Evolutionary conservation across 2,797 vertebrate genomes (phyloP), one percentile per base, ranked within the genome.

Genomic region (Xenentodon cancila): DNA sequence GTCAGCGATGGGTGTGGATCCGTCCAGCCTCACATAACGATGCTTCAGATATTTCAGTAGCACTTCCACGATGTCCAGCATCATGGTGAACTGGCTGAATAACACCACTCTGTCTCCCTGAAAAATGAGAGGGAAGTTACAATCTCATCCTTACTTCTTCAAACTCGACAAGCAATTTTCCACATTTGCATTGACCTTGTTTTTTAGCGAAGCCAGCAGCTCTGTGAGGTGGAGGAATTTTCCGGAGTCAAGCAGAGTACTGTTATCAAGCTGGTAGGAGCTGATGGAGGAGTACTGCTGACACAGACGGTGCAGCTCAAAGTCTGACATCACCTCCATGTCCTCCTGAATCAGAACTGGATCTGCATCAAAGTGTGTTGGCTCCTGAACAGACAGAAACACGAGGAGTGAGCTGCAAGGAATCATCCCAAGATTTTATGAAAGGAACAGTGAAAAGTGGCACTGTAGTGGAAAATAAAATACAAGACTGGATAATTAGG

Each of bases 251-350:
- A 98, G 89, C 65, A 99, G 85, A 37, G 94, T 77, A 21, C 94
- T 79, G 25, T 76, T 94, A 42, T 95, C 92, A 73, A 99, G 94
- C 62, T 91, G 94, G 89, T 95, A 97, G 20, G 85, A 88, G 77
- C 74, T 73, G 78, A 99, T 85, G 49, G 93, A 92, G 42, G 87
- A 85, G 86, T 97, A 99, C 50, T 96, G 94, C 84, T 95, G 93
- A 82, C 96, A 99, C 67, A 99, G 93, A 57, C 93, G 87, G 78
- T 99, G 95, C 59, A 99, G 92, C 79, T 99, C 97, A 88, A 98
- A 99, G 89, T 99, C 98, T 52, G 97, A 97, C 97, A 99, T 98
- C 60, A 97, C 95, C 63, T 95, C 94, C 98, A 99, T 99, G 84
- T 99, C 98, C 91, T 99, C 96, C 77, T 96, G 96, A 84, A 99